These are phyloP conservation scores for Nematopogon swammerdamellus DNA, from an alignment of 2,888 invertebrate genomes.

Conservation along the genomic window DNA sequence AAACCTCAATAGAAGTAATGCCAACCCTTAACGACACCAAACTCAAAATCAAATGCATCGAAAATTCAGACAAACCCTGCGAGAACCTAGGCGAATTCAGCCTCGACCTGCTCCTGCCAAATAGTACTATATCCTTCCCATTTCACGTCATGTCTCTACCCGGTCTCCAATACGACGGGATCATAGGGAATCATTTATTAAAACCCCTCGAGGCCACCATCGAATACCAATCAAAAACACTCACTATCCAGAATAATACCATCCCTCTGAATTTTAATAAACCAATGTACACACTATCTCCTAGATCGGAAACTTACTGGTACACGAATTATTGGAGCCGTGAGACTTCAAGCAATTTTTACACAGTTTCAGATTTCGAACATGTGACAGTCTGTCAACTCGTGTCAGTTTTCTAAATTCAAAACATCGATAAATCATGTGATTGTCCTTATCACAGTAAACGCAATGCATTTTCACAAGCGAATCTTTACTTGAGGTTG, in stretches of 20 bases:
- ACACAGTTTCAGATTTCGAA: too few species aligned
- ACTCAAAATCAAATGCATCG: background rate
- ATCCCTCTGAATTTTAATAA: background rate
- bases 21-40: background rate
- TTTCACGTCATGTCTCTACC: background rate
- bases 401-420: too few species aligned
- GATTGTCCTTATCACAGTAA: too few species aligned
- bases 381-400: too few species aligned
- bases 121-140: background rate
- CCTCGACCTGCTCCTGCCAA: background rate
- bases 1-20: background rate
- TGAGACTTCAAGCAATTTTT: too few species aligned
- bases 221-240: background rate
- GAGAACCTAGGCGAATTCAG: background rate
- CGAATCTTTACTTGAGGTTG: too few species aligned
- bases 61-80: background rate
- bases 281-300: background rate
- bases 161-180: background rate
- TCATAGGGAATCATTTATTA: background rate
- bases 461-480: too few species aligned
- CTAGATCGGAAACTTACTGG: conserved; percentile 1
- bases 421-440: too few species aligned
- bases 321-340: too few species aligned
- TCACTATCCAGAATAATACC: background rate
- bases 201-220: background rate